Evolutionary conservation across 2,888 invertebrate genomes (phyloP), one percentile per base, ranked within the genome.

Genomic region (Acronicta alni): DNA sequence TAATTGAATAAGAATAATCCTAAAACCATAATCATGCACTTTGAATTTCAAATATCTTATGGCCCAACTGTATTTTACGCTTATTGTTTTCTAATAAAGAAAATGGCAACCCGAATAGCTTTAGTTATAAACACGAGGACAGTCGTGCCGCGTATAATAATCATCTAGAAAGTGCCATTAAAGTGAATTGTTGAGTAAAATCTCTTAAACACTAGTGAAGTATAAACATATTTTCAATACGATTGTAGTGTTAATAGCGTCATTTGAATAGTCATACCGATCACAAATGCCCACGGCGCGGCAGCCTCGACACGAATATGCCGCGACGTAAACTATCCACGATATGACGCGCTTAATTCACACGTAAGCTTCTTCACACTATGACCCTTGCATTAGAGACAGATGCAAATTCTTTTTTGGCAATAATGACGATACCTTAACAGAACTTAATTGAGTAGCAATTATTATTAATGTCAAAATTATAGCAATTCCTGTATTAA

Each of bases 261-360:
- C 78, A 82, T 77, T 76, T 66, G 72, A 77, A 76, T 76, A 77
- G 66, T 78, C 62, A 85, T 80, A 84, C 81, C 82, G 85, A 86
- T 89, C 87, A 84, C 86, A 88, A 86, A 87, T 86, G 86, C 84
- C 82, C 79, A 82, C 79, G 82, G 82, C 84, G 73, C 85, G 75
- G 77, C 86, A 92, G 81, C 93, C 93, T 93, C 93, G 93, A 93
- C 93, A 93, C 91, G 74, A 89, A 91, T 93, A 87, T 85, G 77
- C 81, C 72, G 78, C 82, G 83, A 86, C 86, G 88, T 92, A 89
- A 90, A 91, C 88, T 90, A 88, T 90, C 85, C 83, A 70, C 77
- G 75, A 78, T 79, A 68, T 81, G 75, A 83, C 79, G 82, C 66
- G 78, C 81, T 83, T 80, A 77, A 82, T 82, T 80, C 79, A 80